Base-by-base conservation (phyloP, 2,113 vertebrate genomes). In the Albula goreensis region DNA sequence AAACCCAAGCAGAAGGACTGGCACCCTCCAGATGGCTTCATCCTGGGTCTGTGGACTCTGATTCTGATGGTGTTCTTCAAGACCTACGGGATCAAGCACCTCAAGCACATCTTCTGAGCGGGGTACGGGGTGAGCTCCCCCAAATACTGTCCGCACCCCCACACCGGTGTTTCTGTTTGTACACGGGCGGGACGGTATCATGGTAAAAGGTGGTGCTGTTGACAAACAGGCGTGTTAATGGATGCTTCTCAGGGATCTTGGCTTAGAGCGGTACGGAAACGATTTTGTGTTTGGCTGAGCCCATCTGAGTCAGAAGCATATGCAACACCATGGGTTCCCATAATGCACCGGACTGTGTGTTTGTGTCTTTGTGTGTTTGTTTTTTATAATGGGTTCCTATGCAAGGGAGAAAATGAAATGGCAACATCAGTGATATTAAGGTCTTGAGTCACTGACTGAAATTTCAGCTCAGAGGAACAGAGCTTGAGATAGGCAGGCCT, bases 21-120 rank as follows among this genome's bases (percentile, higher is more conserved):
- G 98, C 98, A 99, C 90, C 98, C 98, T 89, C 98, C 98, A 1
- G 97, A 98, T 13, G 98, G 98, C 78, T 99, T 99, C 93, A 99
- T 99, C 95, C 96, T 99, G 85, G 97, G 98, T 87, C 93, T 99
- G 49, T 99, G 98, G 98, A 97, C 97, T 8, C 93, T 99, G 83
- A 99, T 99, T 92, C 95, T 99, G 86, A 95, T 99, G 93, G 96
- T 99, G 89, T 99, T 99, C 95, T 99, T 99, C 91, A 97, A 98
- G 95, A 97, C 97, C 3, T 99, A 99, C 0, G 98, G 98, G 88
- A 94, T 98, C 91, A 99, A 98, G 91, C 98, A 99, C 90, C 98
- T 99, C 95, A 99, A 99, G 87, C 97, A 99, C 89, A 94, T 99
- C 91, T 98, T 99, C 93, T 99, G 95, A 97, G 87, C 5, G 5